Conservation (phyloP, 2,797 vertebrate genomes). For the Gadopsis bispinosus region DNA sequence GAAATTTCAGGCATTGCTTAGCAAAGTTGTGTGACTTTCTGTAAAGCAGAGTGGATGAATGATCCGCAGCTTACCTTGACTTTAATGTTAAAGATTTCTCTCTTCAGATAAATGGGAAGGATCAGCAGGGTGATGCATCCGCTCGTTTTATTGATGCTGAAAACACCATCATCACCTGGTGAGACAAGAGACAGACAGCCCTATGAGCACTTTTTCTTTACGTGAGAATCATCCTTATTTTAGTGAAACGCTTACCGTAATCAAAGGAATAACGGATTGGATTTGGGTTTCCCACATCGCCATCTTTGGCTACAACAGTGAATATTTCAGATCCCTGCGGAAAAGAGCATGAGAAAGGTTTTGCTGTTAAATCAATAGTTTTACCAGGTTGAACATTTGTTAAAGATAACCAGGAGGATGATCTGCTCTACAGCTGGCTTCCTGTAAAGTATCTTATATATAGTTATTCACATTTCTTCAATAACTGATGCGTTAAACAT, state of each 20-base stretch:
- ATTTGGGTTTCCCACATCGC: slow-evolving; percentile 93
- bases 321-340: slow-evolving; percentile 93
- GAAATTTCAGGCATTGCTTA: not conserved
- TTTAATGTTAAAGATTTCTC: slow-evolving; percentile 93
- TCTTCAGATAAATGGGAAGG: slow-evolving; percentile 87
- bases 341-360: slow-evolving; percentile 15
- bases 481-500: not conserved
- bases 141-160: slow-evolving; percentile 89
- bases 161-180: slow-evolving; percentile 90
- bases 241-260: slow-evolving; percentile 84
- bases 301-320: slow-evolving; percentile 91
- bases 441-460: not conserved
- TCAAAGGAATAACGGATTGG: slow-evolving; percentile 88
- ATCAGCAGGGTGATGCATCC: slow-evolving; percentile 90
- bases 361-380: not conserved
- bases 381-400: not conserved
- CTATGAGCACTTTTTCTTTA: not conserved
- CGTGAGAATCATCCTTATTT: not conserved
- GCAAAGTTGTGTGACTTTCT: not conserved
- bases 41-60: not conserved
- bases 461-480: not conserved
- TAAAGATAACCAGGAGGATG: not conserved
- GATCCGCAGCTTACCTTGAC: slow-evolving; percentile 86
- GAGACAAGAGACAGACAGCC: slow-evolving; percentile 4
- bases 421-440: not conserved